phyloP scores from a whole-genome alignment of 1,140 invertebrate species.

The Rhopalosiphum maidis region DNA sequence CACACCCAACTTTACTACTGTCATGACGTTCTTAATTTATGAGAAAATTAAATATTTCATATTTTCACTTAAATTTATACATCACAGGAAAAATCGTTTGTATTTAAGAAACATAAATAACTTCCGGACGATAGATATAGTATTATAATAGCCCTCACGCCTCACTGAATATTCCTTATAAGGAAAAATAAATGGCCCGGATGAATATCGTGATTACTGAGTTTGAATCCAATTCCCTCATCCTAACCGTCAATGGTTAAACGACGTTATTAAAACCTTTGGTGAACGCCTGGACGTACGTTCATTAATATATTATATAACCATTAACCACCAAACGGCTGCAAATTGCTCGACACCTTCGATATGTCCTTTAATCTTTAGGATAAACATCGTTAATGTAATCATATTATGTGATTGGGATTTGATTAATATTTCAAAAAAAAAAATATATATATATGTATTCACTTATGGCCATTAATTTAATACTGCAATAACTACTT shows the following conservation, averaged over 20 bases:
- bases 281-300: neutral
- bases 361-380: neutral
- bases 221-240: neutral
- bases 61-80: neutral
- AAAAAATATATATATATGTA: neutral
- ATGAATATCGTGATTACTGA: neutral
- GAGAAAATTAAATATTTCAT: neutral
- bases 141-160: neutral
- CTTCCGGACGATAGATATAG: no score
- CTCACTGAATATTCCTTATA: neutral
- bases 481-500: neutral
- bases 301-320: neutral
- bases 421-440: neutral
- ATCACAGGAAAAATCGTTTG: neutral
- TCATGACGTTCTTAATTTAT: neutral
- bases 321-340: neutral
- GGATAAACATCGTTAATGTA: neutral
- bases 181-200: neutral
- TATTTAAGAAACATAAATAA: conserved; percentile 6
- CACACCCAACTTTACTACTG: neutral
- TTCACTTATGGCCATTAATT: neutral
- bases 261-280: neutral
- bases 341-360: neutral
- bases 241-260: neutral
- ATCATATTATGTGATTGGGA: neutral